A percentile compares a stretch with the other conserved stretches of the same genome.
These are phyloP conservation scores for Halyomorpha halys DNA, from an alignment of 1,140 invertebrate species.

Conservation along the genomic window DNA sequence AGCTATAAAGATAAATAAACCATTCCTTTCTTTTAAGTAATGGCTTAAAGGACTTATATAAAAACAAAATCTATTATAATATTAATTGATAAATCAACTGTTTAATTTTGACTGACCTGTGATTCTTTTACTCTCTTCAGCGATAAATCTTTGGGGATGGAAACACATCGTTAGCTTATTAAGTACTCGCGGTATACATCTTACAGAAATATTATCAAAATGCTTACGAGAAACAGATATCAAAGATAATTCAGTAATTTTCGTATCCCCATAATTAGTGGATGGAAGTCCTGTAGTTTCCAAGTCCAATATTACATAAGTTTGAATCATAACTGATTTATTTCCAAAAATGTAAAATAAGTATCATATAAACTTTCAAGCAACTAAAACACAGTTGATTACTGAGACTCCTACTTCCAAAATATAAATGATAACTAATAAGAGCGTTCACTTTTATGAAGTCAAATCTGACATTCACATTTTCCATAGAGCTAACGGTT, in stretches of 20 bases:
- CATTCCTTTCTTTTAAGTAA: too few relatives aligned
- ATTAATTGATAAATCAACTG: too few relatives aligned
- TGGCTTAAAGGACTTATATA: too few relatives aligned
- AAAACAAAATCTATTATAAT: too few relatives aligned
- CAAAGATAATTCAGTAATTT: slow-evolving; percentile 50
- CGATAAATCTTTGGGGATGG: slow-evolving; percentile 45
- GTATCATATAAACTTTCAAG: neutral
- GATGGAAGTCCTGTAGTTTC: slow-evolving; percentile 53
- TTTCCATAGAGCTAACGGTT: too few relatives aligned
- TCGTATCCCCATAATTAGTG: slow-evolving; percentile 41
- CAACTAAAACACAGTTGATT: too few relatives aligned
- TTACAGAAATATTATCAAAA: slow-evolving; percentile 33
- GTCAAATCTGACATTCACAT: too few relatives aligned
- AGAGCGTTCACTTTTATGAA: too few relatives aligned
- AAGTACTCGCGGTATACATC: slow-evolving; percentile 41
- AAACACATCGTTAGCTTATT: slow-evolving; percentile 53
- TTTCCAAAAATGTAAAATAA: neutral
- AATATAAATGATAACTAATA: too few relatives aligned
- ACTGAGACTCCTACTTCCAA: too few relatives aligned
- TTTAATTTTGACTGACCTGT: slow-evolving; percentile 40
- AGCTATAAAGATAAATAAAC: too few relatives aligned
- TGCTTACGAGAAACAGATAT: slow-evolving; percentile 41
- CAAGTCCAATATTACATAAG: slow-evolving; percentile 51
- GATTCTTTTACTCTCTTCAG: slow-evolving; percentile 36
- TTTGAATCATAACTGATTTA: slow-evolving; percentile 1